Percentiles rank a stretch among this genome's conserved stretches.
phyloP scores from a whole-genome alignment of 2,797 vertebrate genomes.

The Muraenolepis orangiensis region DNA sequence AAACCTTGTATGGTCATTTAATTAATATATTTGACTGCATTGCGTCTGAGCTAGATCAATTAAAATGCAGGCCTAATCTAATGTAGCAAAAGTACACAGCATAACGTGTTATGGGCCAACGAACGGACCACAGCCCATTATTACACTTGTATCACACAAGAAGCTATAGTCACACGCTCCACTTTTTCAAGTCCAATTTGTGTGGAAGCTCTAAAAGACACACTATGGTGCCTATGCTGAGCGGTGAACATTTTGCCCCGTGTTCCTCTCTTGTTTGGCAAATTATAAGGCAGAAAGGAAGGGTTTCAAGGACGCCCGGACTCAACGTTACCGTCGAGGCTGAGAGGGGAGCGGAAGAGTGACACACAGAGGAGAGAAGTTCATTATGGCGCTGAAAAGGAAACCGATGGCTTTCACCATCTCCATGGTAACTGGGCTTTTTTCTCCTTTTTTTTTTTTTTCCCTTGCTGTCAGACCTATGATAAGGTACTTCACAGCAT shows the following conservation, averaged over 20 bases:
- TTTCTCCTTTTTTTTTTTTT: too few species aligned
- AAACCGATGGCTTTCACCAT: constrained; percentile 83
- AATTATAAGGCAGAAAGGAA: constrained; percentile 70
- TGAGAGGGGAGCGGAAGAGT: constrained; percentile 78
- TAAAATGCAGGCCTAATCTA: not conserved
- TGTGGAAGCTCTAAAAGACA: constrained; percentile 33
- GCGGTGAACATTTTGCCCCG: constrained; percentile 51
- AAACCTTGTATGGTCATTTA: too few species aligned
- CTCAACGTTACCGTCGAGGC: constrained; percentile 77
- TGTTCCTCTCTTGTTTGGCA: constrained; percentile 68
- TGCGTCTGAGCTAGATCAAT: not conserved
- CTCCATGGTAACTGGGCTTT: constrained; percentile 77
- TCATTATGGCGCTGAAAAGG: constrained; percentile 84
- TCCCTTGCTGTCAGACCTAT: constrained; percentile 73
- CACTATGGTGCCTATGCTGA: constrained; percentile 60
- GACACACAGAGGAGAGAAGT: constrained; percentile 82
- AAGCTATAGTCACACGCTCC: not conserved
- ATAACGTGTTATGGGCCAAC: not conserved
- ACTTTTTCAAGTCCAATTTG: not conserved
- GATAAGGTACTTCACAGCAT: constrained; percentile 82
- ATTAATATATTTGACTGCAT: not conserved
- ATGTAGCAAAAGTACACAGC: not conserved
- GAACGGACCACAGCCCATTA: not conserved
- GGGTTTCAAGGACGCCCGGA: constrained; percentile 76
- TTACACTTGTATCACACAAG: not conserved